Evolutionary conservation across 2,888 invertebrate species (phyloP), one percentile per base, ranked within the genome.

Genomic region (Athalia circularis): DNA sequence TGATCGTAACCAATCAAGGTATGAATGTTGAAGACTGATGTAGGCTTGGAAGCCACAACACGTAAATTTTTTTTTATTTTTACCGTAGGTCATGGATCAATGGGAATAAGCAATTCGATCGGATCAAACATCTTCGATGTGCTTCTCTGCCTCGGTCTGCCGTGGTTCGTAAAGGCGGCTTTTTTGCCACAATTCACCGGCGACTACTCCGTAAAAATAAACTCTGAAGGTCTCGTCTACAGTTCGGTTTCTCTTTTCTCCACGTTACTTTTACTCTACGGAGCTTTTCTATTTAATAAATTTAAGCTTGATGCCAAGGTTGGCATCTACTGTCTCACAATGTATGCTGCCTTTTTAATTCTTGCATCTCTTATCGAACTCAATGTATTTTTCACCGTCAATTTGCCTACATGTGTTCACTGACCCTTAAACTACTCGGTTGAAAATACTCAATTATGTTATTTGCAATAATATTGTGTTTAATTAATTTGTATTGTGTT

Each of bases 91-190:
- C 92, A 94, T 85, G 95, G 95, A 7, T 93, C 93, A 13, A 96
- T 95, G 95, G 96, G 96, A 0, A 93, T 96, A 78, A 95, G 95
- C 87, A 96, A 95, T 90, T 94, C 95, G 0, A 95, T 96, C 67
- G 96, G 96, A 15, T 96, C 96, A 1, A 96, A 96, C 87, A 95
- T 95, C 0, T 96, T 96, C 86, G 96, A 96, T 87, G 95, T 96
- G 52, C 90, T 96, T 5, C 91, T 96, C 1, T 96, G 96, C 83
- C 91, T 96, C 80, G 96, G 96, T 0, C 87, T 95, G 13, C 96
- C 96, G 0, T 96, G 96, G 96, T 91, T 96, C 50, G 91, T 96
- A 29, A 95, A 95, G 86, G 91, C 94, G 0, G 87, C 93, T 5
- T 92, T 94, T 80, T 92, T 94, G 82, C 94, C 95, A 0, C 91